phyloP scores from a whole-genome alignment of 2,113 vertebrate species.

The Edolisoma coerulescens region DNA sequence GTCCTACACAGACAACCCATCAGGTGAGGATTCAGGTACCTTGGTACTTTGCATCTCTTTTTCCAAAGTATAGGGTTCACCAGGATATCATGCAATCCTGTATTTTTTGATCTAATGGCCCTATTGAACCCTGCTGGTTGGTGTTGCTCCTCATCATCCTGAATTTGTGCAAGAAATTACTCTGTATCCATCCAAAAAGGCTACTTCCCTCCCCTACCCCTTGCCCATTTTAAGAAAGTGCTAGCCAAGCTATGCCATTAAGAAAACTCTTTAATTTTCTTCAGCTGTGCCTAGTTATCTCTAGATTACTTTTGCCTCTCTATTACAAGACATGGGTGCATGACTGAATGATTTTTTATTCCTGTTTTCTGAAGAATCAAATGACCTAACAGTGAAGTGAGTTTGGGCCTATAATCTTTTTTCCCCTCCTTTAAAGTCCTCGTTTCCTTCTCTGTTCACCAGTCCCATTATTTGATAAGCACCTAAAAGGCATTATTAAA shows the following conservation, averaged over 20 bases:
- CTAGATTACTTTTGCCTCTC: background rate
- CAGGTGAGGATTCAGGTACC: background rate
- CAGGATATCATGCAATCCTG: background rate
- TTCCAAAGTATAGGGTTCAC: background rate
- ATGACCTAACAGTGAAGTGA: background rate
- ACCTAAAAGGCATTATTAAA: background rate
- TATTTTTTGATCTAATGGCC: background rate
- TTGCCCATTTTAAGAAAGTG: background rate
- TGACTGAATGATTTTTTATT: background rate
- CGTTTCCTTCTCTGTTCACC: background rate
- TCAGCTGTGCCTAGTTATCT: background rate
- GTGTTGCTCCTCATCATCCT: background rate
- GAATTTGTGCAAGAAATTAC: background rate
- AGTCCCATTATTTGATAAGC: background rate
- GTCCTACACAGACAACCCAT: background rate
- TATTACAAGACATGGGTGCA: background rate
- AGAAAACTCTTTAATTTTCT: background rate
- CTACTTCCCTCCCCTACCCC: fast-evolving
- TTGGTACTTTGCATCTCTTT: background rate
- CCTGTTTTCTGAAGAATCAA: background rate
- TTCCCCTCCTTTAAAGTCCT: background rate
- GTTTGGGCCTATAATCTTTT: background rate
- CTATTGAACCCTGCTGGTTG: background rate
- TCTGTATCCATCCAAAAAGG: background rate
- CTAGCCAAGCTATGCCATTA: background rate